phyloP scores from a whole-genome alignment of 1,140 invertebrate genomes.

The Globodera ellingtonae region DNA sequence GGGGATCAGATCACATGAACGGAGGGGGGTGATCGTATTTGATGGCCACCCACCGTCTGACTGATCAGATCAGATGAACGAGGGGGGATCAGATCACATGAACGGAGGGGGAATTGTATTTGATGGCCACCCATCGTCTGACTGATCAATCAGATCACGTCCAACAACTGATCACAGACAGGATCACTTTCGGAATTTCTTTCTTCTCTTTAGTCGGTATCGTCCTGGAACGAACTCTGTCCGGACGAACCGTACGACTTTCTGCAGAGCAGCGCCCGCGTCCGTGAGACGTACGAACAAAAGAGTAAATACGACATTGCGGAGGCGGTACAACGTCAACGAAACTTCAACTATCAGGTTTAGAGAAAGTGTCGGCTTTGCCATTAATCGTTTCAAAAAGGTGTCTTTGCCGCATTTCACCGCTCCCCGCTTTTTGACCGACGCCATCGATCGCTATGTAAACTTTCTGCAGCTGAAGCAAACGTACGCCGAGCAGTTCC shows the following conservation, averaged over 20 bases:
- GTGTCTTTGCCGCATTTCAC: constrained; percentile 69
- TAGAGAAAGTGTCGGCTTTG: neutral
- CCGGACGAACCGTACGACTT: constrained; percentile 62
- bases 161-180: too few relatives aligned
- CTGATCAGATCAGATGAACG: too few relatives aligned
- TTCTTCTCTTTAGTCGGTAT: constrained; percentile 50
- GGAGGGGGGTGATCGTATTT: too few relatives aligned
- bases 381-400: constrained; percentile 10
- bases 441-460: constrained; percentile 67
- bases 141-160: too few relatives aligned
- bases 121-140: too few relatives aligned
- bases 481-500: constrained; percentile 65
- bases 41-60: too few relatives aligned
- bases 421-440: constrained; percentile 66
- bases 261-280: constrained; percentile 36
- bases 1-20: too few relatives aligned
- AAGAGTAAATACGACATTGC: constrained; percentile 66
- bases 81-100: too few relatives aligned
- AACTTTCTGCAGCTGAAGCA: constrained; percentile 67
- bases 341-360: constrained; percentile 67
- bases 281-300: constrained; percentile 43
- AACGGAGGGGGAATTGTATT: too few relatives aligned
- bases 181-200: too few relatives aligned
- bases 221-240: constrained; percentile 61
- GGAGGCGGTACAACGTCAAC: constrained; percentile 66